A percentile compares a stretch with the other conserved stretches of the same genome.
Evolutionary conservation across 2,113 vertebrate species (phyloP).

Genomic region (Chlorodrepanis virens): DNA sequence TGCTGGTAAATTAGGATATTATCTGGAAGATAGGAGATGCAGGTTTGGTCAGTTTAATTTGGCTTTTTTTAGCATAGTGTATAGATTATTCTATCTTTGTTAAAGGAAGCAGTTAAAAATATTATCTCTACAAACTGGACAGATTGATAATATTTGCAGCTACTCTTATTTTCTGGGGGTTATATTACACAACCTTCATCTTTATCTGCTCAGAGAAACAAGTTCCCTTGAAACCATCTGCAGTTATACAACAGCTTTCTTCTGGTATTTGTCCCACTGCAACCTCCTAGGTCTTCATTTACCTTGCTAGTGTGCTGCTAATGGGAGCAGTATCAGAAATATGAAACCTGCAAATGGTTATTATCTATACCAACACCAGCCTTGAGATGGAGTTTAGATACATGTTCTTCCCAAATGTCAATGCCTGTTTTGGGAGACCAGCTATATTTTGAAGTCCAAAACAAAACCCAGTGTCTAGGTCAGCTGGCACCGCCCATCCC

Average conservation of each 20-base stretch:
- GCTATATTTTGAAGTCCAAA: background rate
- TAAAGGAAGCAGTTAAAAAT: background rate
- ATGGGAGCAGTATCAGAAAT: background rate
- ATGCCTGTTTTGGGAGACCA: background rate
- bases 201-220: background rate
- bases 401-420: background rate
- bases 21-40: background rate
- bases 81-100: background rate
- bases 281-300: background rate
- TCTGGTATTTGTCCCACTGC: background rate
- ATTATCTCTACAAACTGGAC: background rate
- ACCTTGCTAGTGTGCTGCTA: background rate
- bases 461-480: background rate
- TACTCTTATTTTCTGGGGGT: background rate
- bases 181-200: background rate
- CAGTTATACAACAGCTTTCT: background rate
- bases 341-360: background rate
- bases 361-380: background rate
- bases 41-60: background rate
- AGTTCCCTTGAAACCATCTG: background rate
- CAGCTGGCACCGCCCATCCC: background rate
- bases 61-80: background rate
- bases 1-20: background rate
- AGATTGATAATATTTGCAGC: background rate
- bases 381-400: background rate